These are phyloP conservation scores for Bucorvus abyssinicus DNA, from an alignment of 2,797 vertebrate species.

Conservation along the genomic window DNA sequence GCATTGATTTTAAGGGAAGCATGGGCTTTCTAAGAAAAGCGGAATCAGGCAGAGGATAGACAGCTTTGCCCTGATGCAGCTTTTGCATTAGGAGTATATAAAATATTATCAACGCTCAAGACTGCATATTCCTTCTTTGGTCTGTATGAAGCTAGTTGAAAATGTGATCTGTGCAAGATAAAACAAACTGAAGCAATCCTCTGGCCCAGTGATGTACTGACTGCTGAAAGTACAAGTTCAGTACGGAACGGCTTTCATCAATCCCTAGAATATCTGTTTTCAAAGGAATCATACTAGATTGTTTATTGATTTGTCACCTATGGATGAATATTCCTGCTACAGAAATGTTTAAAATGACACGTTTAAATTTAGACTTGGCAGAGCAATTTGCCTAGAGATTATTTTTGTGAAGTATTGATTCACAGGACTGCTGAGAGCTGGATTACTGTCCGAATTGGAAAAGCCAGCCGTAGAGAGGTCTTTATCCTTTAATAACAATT, in stretches of 20 bases:
- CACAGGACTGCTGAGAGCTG: constrained; percentile 79
- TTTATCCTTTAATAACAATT: constrained; percentile 94
- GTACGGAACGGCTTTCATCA: neutral
- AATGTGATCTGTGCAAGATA: neutral
- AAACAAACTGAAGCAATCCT: neutral
- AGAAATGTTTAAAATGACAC: constrained; percentile 62
- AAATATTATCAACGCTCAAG: neutral
- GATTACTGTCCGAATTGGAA: constrained; percentile 86
- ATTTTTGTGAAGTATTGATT: constrained; percentile 73
- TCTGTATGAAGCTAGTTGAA: neutral
- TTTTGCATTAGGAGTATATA: neutral
- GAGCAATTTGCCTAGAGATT: constrained; percentile 63
- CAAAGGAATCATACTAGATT: neutral
- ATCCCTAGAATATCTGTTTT: neutral
- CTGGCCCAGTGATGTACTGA: neutral
- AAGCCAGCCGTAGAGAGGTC: constrained; percentile 86
- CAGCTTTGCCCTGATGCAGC: neutral
- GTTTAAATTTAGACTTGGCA: constrained; percentile 71
- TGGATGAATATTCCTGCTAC: constrained; percentile 49
- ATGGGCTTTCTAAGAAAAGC: neutral
- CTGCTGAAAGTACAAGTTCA: neutral
- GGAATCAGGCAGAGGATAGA: neutral
- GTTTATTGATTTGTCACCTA: constrained; percentile 52
- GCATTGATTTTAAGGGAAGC: neutral
- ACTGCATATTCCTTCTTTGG: neutral